phyloP scores from a whole-genome alignment of 2,113 vertebrate species.

The Laticauda laticaudata region DNA sequence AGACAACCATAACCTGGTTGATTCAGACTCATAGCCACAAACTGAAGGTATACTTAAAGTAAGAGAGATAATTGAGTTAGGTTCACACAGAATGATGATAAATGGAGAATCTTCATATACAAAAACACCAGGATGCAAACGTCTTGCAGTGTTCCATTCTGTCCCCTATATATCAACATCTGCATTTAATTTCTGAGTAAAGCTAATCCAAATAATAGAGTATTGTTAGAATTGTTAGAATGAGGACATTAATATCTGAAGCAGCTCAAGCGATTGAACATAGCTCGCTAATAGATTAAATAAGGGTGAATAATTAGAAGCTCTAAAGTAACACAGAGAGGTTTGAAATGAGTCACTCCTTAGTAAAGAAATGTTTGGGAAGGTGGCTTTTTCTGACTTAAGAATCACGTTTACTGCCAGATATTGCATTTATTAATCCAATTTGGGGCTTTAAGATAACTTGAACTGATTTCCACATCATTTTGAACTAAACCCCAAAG shows the following conservation, averaged over 20 bases:
- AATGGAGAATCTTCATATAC: not conserved
- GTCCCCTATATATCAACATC: not conserved
- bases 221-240: not conserved
- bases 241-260: not conserved
- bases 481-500: not conserved
- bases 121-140: not conserved
- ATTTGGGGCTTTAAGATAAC: not conserved
- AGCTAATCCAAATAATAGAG: not conserved
- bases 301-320: not conserved
- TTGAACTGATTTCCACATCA: not conserved
- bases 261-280: not conserved
- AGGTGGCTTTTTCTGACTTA: not conserved
- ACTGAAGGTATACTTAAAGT: constrained; percentile 42
- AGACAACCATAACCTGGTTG: not conserved
- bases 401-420: not conserved
- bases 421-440: not conserved
- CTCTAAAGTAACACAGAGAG: not conserved
- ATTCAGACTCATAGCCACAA: not conserved
- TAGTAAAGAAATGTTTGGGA: not conserved
- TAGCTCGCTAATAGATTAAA: not conserved
- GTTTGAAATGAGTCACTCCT: not conserved
- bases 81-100: not conserved
- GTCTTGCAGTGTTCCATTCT: not conserved
- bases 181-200: not conserved
- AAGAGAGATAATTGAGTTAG: constrained; percentile 20